Evolutionary conservation across 2,888 invertebrate genomes (phyloP), one percentile per base, ranked within the genome.

Genomic region (Patella depressa): DNA sequence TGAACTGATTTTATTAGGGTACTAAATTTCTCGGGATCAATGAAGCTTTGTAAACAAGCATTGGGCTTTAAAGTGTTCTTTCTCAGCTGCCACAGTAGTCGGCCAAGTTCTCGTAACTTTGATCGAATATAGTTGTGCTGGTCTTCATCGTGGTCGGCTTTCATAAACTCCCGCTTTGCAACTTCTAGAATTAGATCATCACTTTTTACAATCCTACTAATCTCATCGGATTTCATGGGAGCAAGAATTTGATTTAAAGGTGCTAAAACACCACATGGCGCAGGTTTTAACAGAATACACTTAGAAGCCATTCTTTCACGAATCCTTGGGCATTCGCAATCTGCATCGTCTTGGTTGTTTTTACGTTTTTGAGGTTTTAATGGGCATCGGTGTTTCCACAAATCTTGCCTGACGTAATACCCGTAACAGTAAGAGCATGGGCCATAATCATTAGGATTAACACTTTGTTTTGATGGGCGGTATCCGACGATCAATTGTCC

Each of bases 351-450:
- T 9, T 15, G 17, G 59, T n/a, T 19, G 17, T 19, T 1, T 65
- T 65, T 65, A 65, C 19, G 59, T 65, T 65, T 19, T 9, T n/a
- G 19, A 4, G 59, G 59, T 65, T 65, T 65, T 9, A 14, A 19
- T 17, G 59, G 19, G 15, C 15, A 65, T 65, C 59, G 17, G 19
- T 65, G 59, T 14, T 19, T 65, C 59, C 59, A 65, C n/a, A 65
- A 65, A 15, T 65, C 59, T 19, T 17, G n/a, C 19, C 59, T n/a
- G 2, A 65, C 59, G n/a, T 19, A 65, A 19, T 65, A 65, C 19
- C 59, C 59, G 19, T 65, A 65, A 65, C 59, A 65, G 19, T 65
- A 65, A 15, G 59, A 65, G 19, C 59, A 65, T n/a, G 15, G 59
- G 17, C 59, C 59, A 19, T 14, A 65, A 19, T 65, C 59, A 9